These are phyloP conservation scores for Pachliopta kotzebuea DNA, from an alignment of 2,888 invertebrate genomes.

Conservation along the genomic window DNA sequence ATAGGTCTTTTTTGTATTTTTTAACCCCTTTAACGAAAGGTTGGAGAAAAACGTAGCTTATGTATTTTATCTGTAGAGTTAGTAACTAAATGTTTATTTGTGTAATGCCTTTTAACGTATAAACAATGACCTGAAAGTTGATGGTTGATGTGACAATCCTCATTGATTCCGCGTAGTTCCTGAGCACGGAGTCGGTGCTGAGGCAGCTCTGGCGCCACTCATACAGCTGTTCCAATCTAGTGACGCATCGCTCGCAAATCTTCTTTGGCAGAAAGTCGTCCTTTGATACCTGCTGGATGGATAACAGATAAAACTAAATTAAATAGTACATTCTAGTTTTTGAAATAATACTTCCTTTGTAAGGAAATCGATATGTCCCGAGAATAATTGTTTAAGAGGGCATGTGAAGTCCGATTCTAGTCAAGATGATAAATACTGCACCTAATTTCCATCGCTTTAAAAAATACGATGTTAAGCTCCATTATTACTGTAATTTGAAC, in stretches of 20 bases:
- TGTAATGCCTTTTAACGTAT: not conserved
- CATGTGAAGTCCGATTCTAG: no score
- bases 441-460: no score
- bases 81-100: no score
- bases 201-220: slow-evolving; percentile 85
- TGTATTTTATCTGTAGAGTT: no score
- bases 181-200: slow-evolving; percentile 83
- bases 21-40: no score
- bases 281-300: slow-evolving; percentile 83
- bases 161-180: slow-evolving; percentile 86
- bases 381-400: no score
- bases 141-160: slow-evolving; percentile 84
- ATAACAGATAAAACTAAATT: slow-evolving; percentile 12
- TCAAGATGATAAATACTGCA: no score
- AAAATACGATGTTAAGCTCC: no score
- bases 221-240: slow-evolving; percentile 84
- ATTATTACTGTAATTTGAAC: no score
- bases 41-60: no score
- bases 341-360: not conserved
- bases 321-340: not conserved
- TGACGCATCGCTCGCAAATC: slow-evolving; percentile 85
- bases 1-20: no score
- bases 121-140: slow-evolving; percentile 81
- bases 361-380: no score
- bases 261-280: slow-evolving; percentile 86